Evolutionary conservation across 2,113 vertebrate genomes (phyloP).

Genomic region (Nibea albiflora): DNA sequence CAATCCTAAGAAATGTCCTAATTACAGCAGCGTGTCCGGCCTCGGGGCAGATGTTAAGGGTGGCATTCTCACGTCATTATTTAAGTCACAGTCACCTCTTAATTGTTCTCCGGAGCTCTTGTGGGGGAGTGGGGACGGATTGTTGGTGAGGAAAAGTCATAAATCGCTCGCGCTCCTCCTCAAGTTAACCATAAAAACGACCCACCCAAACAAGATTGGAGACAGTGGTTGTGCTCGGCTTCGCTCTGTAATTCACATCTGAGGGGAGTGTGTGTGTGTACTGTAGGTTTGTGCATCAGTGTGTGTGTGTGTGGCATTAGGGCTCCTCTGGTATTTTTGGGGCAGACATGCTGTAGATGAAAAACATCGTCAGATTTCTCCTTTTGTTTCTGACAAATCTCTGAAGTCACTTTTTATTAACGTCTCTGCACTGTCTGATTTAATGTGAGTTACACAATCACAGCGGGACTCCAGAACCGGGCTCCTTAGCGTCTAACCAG

Average conservation of each 20-base stretch:
- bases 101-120: slow-evolving; percentile 23
- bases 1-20: neutral
- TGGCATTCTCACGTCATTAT: neutral
- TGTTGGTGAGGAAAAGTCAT: slow-evolving; percentile 67
- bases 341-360: neutral
- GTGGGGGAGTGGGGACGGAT: slow-evolving; percentile 3
- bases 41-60: neutral
- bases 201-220: slow-evolving; percentile 82
- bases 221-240: slow-evolving; percentile 71
- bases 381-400: slow-evolving; percentile 1
- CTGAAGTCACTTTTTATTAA: neutral
- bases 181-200: slow-evolving; percentile 75
- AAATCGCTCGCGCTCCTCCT: slow-evolving; percentile 69
- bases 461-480: neutral
- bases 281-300: neutral
- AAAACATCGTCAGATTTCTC: neutral
- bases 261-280: slow-evolving; percentile 33
- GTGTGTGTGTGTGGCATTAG: slow-evolving; percentile 20
- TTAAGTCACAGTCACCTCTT: slow-evolving; percentile 24
- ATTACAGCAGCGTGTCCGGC: slow-evolving; percentile 11
- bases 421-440: neutral
- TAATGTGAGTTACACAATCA: neutral
- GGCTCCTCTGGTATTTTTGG: slow-evolving; percentile 43
- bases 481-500: neutral
- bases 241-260: slow-evolving; percentile 77